These are phyloP conservation scores for Falco naumanni DNA, from an alignment of 2,797 vertebrate genomes.

Conservation along the genomic window DNA sequence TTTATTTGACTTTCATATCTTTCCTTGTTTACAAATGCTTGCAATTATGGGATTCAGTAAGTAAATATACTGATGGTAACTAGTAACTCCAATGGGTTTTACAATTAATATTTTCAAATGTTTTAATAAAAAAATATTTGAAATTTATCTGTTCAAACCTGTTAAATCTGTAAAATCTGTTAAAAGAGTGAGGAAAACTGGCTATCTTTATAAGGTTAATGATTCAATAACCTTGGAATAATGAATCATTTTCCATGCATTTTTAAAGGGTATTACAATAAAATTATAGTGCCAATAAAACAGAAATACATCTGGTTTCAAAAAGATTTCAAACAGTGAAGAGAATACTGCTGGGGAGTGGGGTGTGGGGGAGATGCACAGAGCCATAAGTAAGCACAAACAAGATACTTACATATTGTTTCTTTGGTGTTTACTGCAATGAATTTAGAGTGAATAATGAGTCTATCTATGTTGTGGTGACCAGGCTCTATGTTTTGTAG, in stretches of 20 bases:
- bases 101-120: not conserved
- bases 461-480: not conserved
- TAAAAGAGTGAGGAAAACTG: not conserved
- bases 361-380: not conserved
- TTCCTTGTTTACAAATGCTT: not conserved
- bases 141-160: not conserved
- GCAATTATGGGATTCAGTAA: not conserved
- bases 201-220: not conserved
- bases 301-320: not conserved
- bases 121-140: not conserved
- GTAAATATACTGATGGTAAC: not conserved
- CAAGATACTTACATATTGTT: not conserved
- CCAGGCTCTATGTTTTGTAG: not conserved
- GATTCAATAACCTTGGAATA: not conserved
- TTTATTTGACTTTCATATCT: not conserved
- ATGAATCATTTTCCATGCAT: not conserved
- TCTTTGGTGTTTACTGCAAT: constrained; percentile 9
- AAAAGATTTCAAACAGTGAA: not conserved
- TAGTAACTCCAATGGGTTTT: not conserved
- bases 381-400: constrained; percentile 12
- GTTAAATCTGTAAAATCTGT: not conserved
- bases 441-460: constrained; percentile 14
- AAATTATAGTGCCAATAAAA: not conserved
- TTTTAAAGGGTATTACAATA: not conserved
- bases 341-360: not conserved